Evolutionary conservation across 2,113 vertebrate species (phyloP).

Genomic region (Bagarius yarrelli): DNA sequence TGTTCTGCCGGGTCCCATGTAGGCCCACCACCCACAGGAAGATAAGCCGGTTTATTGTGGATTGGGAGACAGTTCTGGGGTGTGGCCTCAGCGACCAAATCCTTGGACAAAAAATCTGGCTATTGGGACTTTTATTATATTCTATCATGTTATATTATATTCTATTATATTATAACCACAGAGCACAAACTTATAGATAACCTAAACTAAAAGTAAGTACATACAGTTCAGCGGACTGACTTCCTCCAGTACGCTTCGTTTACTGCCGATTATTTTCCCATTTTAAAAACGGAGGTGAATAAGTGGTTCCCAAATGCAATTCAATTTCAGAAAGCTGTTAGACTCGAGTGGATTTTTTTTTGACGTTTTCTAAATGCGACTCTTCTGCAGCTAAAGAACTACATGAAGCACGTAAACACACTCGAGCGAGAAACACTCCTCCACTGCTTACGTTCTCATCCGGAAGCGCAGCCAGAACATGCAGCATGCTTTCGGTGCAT

Average conservation of each 20-base stretch:
- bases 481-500: not conserved
- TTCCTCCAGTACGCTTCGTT: not conserved
- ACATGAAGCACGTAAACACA: conserved; percentile 2
- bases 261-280: not conserved
- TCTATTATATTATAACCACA: too few relatives aligned
- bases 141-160: too few relatives aligned
- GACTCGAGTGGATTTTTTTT: not conserved
- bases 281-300: not conserved
- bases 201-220: not conserved
- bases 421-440: conserved; percentile 23
- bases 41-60: too few relatives aligned
- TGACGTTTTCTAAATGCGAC: not conserved
- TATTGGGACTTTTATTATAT: too few relatives aligned
- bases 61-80: too few relatives aligned
- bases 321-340: conserved; percentile 4
- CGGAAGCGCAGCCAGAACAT: not conserved
- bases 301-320: not conserved
- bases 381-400: conserved; percentile 2
- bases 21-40: too few relatives aligned
- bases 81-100: too few relatives aligned
- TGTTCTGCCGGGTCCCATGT: too few relatives aligned
- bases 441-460: conserved; percentile 13
- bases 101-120: too few relatives aligned
- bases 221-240: too few relatives aligned
- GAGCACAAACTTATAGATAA: too few relatives aligned